Evolutionary conservation across 2,888 invertebrate species (phyloP).

Genomic region (Apotomis turbidana): DNA sequence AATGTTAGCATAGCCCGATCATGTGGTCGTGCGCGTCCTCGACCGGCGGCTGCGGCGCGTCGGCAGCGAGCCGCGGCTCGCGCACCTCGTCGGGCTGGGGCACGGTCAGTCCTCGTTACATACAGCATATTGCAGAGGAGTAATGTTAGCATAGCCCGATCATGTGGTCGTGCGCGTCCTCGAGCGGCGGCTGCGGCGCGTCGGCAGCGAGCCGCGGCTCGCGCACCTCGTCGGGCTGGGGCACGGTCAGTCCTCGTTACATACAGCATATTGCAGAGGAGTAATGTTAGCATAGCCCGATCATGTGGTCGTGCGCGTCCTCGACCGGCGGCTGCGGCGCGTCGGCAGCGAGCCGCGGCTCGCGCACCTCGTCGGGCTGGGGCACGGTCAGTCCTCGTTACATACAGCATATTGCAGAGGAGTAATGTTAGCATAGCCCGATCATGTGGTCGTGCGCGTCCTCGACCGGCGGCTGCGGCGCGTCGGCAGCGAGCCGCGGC

Average conservation of each 20-base stretch:
- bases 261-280: no score
- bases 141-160: no score
- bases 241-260: conserved; percentile 73
- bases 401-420: no score
- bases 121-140: no score
- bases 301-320: conserved; percentile 75
- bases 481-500: conserved; percentile 72
- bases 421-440: no score
- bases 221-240: conserved; percentile 84
- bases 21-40: conserved; percentile 74
- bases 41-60: conserved; percentile 46
- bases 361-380: conserved; percentile 82
- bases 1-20: no score
- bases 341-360: conserved; percentile 77
- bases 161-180: conserved; percentile 76
- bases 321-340: conserved; percentile 49
- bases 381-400: conserved; percentile 77
- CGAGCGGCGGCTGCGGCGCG: conserved; percentile 44
- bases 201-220: conserved; percentile 77
- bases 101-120: conserved; percentile 73
- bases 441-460: conserved; percentile 74
- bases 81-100: conserved; percentile 83
- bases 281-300: no score
- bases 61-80: conserved; percentile 78
- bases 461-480: conserved; percentile 52